phyloP scores from a whole-genome alignment of 30 jellyfish, hydroid and myxozoan species.

The Nemopilema nomurai region DNA sequence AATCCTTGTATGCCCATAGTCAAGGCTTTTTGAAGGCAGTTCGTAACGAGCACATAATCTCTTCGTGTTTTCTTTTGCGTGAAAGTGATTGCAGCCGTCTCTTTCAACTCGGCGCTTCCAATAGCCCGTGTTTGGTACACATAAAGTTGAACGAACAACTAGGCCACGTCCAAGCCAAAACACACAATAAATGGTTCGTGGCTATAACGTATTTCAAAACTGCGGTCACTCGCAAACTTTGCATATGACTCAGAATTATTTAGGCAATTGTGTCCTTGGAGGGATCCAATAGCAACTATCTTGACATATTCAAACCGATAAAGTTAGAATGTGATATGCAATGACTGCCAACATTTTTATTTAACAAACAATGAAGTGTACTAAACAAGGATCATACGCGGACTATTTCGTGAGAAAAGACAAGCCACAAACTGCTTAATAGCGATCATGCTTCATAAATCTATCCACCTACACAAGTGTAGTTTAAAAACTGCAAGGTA shows the following conservation, averaged over 20 bases:
- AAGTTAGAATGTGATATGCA: no score
- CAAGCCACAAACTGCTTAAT: no score
- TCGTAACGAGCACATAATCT: slow-evolving; percentile 55
- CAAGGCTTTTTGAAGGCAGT: background rate
- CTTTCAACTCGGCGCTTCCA: background rate
- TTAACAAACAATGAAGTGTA: no score
- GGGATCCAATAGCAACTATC: background rate
- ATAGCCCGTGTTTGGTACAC: background rate
- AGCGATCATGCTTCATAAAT: no score
- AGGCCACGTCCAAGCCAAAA: background rate
- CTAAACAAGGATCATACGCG: no score
- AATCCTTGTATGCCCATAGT: slow-evolving; percentile 22
- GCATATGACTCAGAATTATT: background rate
- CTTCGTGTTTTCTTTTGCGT: background rate
- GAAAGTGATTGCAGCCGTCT: background rate
- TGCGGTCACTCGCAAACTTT: background rate
- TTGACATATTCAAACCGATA: no score
- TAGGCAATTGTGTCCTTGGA: no score
- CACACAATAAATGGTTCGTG: background rate
- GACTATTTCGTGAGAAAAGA: no score
- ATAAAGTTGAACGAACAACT: background rate
- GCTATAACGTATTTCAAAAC: background rate
- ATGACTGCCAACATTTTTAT: no score
- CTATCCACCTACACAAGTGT: no score
- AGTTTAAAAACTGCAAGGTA: no score